These are phyloP conservation scores for Cephus cinctus DNA, from an alignment of 1,140 invertebrate genomes.

Conservation along the genomic window DNA sequence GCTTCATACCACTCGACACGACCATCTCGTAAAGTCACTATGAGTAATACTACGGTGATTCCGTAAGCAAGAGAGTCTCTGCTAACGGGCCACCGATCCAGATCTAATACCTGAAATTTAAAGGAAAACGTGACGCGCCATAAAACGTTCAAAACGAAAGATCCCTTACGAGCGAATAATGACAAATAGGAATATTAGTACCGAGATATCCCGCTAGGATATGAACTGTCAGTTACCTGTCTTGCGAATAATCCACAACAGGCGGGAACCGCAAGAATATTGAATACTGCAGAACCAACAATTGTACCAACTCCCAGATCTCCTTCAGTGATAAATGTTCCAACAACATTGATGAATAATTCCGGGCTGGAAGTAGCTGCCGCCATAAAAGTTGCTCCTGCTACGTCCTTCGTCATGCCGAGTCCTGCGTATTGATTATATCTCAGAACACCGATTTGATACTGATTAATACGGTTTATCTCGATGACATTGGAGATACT, in stretches of 20 bases:
- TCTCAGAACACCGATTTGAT: too few species aligned
- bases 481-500: too few species aligned
- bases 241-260: constrained; percentile 63
- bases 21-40: constrained; percentile 62
- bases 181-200: too few species aligned
- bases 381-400: constrained; percentile 67
- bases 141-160: constrained; percentile 3
- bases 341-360: constrained; percentile 58
- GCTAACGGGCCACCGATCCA: constrained; percentile 69
- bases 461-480: too few species aligned
- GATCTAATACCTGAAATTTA: constrained; percentile 55
- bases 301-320: constrained; percentile 67
- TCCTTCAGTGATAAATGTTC: constrained; percentile 62
- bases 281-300: constrained; percentile 70
- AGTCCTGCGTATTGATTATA: too few species aligned
- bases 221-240: too few species aligned
- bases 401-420: constrained; percentile 61
- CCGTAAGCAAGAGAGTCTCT: constrained; percentile 67
- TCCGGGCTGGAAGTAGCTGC: constrained; percentile 67
- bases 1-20: constrained; percentile 66
- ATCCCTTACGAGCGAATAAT: too few species aligned
- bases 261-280: constrained; percentile 68
- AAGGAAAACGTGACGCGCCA: not conserved
- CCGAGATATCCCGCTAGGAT: too few species aligned
- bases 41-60: constrained; percentile 64